Evolutionary conservation across 2,797 vertebrate genomes (phyloP).

Genomic region (Allobates femoralis): DNA sequence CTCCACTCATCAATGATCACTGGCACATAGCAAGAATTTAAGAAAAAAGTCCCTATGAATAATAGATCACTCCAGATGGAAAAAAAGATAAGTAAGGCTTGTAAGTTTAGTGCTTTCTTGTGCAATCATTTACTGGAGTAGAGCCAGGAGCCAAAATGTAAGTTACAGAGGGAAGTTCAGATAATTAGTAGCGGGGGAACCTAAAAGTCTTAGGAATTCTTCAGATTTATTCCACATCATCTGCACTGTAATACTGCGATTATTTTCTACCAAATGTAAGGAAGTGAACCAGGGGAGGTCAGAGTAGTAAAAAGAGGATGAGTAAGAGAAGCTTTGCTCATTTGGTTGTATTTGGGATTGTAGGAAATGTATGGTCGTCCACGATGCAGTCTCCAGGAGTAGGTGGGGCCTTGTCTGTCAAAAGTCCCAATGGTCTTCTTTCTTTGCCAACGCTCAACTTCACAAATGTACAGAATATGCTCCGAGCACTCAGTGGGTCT

Average conservation of each 20-base stretch:
- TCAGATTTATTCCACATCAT: background rate
- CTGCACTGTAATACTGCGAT: background rate
- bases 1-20: slow-evolving; percentile 26
- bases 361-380: background rate
- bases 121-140: slow-evolving; percentile 50
- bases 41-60: slow-evolving; percentile 44
- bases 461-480: background rate
- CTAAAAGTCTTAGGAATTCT: background rate
- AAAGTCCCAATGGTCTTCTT: background rate
- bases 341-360: background rate
- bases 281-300: background rate
- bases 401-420: background rate
- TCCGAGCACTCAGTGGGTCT: background rate
- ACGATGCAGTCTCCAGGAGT: too few relatives aligned
- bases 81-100: background rate
- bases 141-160: slow-evolving; percentile 41
- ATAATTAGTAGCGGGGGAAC: slow-evolving; percentile 15
- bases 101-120: slow-evolving; percentile 27
- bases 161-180: slow-evolving; percentile 17
- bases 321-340: background rate
- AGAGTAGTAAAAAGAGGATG: background rate
- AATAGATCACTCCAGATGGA: slow-evolving; percentile 25
- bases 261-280: background rate
- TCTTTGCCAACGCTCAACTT: background rate
- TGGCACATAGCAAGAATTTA: slow-evolving; percentile 29